Evolutionary conservation across 1,140 invertebrate species (phyloP), one percentile per base, ranked within the genome.

Genomic region (Ladona fulva): DNA sequence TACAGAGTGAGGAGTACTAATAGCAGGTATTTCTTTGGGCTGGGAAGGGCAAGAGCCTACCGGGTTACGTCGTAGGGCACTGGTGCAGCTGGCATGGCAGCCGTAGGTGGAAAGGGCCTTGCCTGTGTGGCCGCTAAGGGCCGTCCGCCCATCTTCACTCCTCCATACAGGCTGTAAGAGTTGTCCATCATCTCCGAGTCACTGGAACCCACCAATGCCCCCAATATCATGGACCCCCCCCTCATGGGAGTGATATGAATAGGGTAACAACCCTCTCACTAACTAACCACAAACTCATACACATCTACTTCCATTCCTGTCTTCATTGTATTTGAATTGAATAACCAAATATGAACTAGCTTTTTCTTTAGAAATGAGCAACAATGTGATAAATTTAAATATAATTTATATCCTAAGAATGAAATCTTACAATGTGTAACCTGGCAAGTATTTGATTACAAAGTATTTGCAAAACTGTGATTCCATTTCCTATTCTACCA

Each of bases 131-230:
- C 16, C 16, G 52, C 52, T 19, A 66, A 19, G 12, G 52, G 52
- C 52, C 52, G 24, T 44, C 52, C 86, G 76, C 87, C 86, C 79
- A 91, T 87, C 85, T 93, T 92, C 80, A 91, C 91, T 66, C 52
- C 52, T 66, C 92, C 92, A 84, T 93, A 93, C 83, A 94, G 86
- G 78, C 90, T 91, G 85, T 94, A 94, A 76, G 92, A 89, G 83
- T 94, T 92, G 83, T 94, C 93, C 80, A 92, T 87, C 74, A 93
- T 87, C 80, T 92, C 89, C 78, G 89, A 89, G 83, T 94, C 92
- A 83, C 92, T 93, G 85, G 84, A 82, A 81, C 82, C 83, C 52
- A 66, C 52, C 52, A 66, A 66, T 66, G 52, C n/a, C 52, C 16
- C 52, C 52, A 66, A 66, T 19, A 66, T 66, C 52, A 66, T 66